Percentiles rank a stretch among this genome's conserved stretches.
These are phyloP conservation scores for Thymelicus sylvestris DNA, from an alignment of 2,888 invertebrate species.

Conservation along the genomic window DNA sequence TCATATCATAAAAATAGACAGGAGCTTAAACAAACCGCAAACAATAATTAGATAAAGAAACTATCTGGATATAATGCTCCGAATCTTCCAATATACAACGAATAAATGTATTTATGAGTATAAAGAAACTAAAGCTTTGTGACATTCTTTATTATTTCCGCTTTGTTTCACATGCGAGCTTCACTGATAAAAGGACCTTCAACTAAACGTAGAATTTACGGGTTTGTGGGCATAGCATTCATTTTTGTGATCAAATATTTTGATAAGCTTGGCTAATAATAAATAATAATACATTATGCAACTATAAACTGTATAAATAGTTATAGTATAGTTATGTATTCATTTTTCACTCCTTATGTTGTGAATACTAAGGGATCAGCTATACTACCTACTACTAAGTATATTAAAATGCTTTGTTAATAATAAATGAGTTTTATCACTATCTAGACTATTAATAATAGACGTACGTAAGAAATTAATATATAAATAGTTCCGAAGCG, in stretches of 20 bases:
- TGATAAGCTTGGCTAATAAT: neutral
- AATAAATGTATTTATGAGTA: conserved; percentile 4
- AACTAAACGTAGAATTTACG: conserved; percentile 7
- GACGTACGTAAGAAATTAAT: too few relatives aligned
- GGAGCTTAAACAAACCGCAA: neutral
- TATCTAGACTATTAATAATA: too few relatives aligned
- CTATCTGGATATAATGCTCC: neutral
- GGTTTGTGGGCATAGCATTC: conserved; percentile 1
- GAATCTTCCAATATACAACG: conserved; percentile 4
- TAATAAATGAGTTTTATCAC: too few relatives aligned
- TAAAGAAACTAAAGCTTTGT: conserved; percentile 14
- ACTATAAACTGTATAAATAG: too few relatives aligned
- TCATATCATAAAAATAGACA: too few relatives aligned
- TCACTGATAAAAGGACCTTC: conserved; percentile 14
- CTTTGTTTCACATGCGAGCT: conserved; percentile 20
- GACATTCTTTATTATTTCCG: conserved; percentile 19
- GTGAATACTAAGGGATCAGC: too few relatives aligned
- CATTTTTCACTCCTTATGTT: too few relatives aligned
- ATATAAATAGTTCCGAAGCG: too few relatives aligned
- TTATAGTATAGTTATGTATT: too few relatives aligned
- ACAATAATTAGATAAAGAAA: neutral
- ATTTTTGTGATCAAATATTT: conserved; percentile 12
- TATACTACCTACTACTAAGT: too few relatives aligned
- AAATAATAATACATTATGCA: too few relatives aligned
- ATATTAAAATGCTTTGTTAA: too few relatives aligned